Conservation (phyloP, 2,888 invertebrate genomes). For the Saturnia pavonia region DNA sequence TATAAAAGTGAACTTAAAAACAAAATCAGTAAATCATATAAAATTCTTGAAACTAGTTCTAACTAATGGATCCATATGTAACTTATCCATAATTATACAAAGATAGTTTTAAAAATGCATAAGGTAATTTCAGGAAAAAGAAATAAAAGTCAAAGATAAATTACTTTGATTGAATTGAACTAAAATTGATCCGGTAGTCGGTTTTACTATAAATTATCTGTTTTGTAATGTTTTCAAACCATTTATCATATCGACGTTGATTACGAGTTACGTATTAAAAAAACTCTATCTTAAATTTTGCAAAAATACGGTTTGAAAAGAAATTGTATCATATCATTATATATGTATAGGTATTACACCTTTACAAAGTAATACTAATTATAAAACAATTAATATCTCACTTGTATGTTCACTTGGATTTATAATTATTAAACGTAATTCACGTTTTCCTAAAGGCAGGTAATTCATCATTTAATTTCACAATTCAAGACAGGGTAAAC, state of each 20-base stretch:
- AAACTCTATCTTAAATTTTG: background rate
- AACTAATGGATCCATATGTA: background rate
- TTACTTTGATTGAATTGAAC: slow-evolving; percentile 56
- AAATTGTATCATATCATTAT: background rate
- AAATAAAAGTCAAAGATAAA: slow-evolving; percentile 61
- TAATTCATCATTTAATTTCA: background rate
- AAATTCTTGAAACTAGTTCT: slow-evolving; percentile 11
- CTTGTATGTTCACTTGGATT: too few species aligned
- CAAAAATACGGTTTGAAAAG: background rate
- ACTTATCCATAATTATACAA: slow-evolving; percentile 2
- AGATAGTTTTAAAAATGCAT: slow-evolving; percentile 12
- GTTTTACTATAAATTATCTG: background rate
- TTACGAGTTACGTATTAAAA: background rate
- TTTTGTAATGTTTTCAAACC: background rate
- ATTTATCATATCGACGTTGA: background rate
- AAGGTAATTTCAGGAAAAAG: slow-evolving; percentile 34
- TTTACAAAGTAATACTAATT: too few species aligned
- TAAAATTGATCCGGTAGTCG: background rate
- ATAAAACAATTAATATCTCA: too few species aligned
- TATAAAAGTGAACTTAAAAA: slow-evolving; percentile 20
- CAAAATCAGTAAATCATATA: background rate
- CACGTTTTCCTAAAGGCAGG: too few species aligned
- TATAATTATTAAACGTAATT: too few species aligned
- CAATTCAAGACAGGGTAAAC: background rate
- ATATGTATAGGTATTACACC: background rate